A percentile compares a stretch with the other conserved stretches of the same genome.
Conservation (phyloP, 2,888 invertebrate species). For the Caenorhabditis sp. region DNA sequence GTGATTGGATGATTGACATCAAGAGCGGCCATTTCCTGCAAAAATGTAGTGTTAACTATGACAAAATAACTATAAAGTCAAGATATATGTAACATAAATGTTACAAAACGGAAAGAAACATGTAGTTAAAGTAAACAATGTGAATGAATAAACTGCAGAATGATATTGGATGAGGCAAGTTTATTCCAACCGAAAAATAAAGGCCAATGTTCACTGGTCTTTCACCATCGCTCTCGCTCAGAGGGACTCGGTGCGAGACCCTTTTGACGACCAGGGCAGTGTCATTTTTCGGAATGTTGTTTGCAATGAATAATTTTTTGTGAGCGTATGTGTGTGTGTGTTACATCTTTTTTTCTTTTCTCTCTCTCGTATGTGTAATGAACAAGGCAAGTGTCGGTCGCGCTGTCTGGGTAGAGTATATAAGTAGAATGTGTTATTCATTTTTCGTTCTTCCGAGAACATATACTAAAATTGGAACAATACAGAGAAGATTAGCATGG, state of each 20-base stretch:
- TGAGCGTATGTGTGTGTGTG: conserved; percentile 5
- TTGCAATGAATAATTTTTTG: background rate
- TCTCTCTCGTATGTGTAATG: background rate
- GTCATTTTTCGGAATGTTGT: background rate
- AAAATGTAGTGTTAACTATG: background rate
- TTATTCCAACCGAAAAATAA: conserved; percentile 8
- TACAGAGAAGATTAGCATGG: conserved; percentile 92
- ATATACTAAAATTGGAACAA: conserved; percentile 85
- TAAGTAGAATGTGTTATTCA: conserved; percentile 3
- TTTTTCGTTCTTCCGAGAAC: conserved; percentile 52
- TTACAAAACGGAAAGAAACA: background rate
- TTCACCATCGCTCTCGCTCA: conserved; percentile 15
- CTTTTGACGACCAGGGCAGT: background rate
- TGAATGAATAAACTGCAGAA: conserved; percentile 11
- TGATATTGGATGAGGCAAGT: background rate
- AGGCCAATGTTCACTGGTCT: conserved; percentile 43
- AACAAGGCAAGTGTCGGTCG: conserved; percentile 12
- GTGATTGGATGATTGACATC: conserved; percentile 69
- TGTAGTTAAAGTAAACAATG: conserved; percentile 8
- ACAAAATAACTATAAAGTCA: background rate
- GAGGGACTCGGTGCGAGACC: conserved; percentile 27
- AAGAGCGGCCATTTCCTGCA: conserved; percentile 51
- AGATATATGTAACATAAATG: background rate
- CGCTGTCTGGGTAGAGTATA: conserved; percentile 9
- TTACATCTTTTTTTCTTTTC: conserved; percentile 1